A percentile compares a stretch with the other conserved stretches of the same genome.
Conservation (phyloP, 1,140 invertebrate genomes). For the Drosophila yakuba region DNA sequence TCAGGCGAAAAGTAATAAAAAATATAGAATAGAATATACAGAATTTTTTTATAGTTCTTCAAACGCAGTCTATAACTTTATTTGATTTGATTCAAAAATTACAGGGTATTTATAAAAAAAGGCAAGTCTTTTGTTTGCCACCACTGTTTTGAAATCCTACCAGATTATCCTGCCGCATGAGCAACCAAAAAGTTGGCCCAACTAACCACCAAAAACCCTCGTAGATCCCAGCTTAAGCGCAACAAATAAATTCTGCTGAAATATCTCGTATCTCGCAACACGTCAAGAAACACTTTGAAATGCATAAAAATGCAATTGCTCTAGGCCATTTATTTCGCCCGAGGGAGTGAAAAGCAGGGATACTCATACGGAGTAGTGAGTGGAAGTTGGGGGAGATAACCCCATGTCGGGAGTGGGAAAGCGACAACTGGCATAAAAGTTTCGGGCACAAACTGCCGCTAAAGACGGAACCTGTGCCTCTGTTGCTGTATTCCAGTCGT, state of each 20-base stretch:
- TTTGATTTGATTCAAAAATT: too few species aligned
- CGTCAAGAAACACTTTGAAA: constrained; percentile 75
- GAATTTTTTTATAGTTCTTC: too few species aligned
- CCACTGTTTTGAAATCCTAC: constrained; percentile 9
- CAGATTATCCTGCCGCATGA: constrained; percentile 26
- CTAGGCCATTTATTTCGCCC: constrained; percentile 38
- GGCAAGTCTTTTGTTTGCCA: background rate
- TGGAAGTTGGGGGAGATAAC: constrained; percentile 7
- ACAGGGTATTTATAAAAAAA: background rate
- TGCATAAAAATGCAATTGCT: constrained; percentile 77
- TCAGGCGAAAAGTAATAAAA: background rate
- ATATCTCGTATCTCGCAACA: constrained; percentile 53
- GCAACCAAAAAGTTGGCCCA: background rate
- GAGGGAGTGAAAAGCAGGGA: background rate
- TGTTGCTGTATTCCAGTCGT: background rate
- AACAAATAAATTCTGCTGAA: constrained; percentile 58
- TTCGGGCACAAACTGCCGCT: constrained; percentile 54
- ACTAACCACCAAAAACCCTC: constrained; percentile 6
- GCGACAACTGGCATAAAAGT: constrained; percentile 42
- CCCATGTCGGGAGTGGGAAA: constrained; percentile 25
- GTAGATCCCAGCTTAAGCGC: constrained; percentile 12
- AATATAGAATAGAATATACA: background rate
- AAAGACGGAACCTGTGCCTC: constrained; percentile 54
- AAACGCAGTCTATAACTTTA: too few species aligned
- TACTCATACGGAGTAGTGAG: background rate